These are phyloP conservation scores for Gyrodactylus bullatarudis DNA, from an alignment of 1,140 invertebrate genomes.

Conservation along the genomic window DNA sequence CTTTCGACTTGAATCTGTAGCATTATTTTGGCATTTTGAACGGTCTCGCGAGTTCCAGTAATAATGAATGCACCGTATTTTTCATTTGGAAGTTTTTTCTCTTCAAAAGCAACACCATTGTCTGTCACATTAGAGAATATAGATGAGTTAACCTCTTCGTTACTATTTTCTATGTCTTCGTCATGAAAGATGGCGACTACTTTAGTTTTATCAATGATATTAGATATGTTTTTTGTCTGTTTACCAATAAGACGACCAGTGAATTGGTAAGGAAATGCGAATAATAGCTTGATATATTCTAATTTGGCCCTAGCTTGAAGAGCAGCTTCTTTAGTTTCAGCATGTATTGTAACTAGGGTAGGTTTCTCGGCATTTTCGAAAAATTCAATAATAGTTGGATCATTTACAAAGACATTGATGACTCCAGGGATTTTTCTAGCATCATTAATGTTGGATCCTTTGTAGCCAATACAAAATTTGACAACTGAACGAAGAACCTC, in stretches of 20 bases:
- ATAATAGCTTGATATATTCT: neutral
- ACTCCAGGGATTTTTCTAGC: neutral
- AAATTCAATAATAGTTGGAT: neutral
- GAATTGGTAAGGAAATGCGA: neutral
- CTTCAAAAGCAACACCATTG: neutral
- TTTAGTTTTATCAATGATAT: neutral
- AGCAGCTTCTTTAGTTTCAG: neutral
- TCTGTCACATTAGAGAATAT: neutral
- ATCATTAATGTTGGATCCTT: neutral
- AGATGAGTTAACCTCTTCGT: neutral
- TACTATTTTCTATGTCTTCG: neutral
- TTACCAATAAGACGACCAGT: neutral
- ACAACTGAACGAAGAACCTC: neutral
- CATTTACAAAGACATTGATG: neutral
- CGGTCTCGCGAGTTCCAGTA: neutral
- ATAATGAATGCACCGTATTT: neutral
- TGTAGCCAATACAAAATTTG: neutral
- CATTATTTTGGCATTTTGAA: neutral
- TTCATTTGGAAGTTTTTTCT: neutral
- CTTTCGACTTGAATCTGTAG: neutral
- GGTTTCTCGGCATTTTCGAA: neutral
- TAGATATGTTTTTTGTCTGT: neutral
- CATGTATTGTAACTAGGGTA: neutral
- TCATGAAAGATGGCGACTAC: neutral
- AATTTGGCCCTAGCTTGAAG: neutral